These are phyloP conservation scores for Diabrotica virgifera DNA, from an alignment of 1,140 invertebrate genomes.

Conservation along the genomic window DNA sequence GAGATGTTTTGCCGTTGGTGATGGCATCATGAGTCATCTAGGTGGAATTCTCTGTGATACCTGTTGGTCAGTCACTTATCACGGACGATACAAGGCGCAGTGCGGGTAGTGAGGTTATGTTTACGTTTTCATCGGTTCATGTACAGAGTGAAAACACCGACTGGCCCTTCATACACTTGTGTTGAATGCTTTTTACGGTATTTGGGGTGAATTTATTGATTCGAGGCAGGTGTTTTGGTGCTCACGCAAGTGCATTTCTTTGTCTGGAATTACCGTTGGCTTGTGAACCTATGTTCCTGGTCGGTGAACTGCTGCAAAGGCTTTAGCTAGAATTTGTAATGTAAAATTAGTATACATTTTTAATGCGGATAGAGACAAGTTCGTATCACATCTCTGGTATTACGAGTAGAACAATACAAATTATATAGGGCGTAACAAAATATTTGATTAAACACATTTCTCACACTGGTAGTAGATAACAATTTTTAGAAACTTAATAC, in stretches of 20 bases:
- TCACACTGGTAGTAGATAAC: no score
- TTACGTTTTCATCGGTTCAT: neutral
- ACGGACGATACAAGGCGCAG: conserved; percentile 1
- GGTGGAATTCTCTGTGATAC: conserved; percentile 17
- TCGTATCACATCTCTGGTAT: no score
- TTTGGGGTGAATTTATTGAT: neutral
- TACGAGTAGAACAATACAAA: no score
- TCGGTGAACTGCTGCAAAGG: no score
- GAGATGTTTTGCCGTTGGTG: conserved; percentile 7
- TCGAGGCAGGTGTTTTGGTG: conserved; percentile 12
- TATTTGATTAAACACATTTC: no score
- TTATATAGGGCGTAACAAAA: no score
- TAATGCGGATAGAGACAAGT: no score
- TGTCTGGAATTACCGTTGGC: conserved; percentile 6
- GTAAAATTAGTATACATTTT: no score
- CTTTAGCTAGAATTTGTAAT: no score
- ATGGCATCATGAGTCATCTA: conserved; percentile 13
- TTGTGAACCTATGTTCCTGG: conserved; percentile 7
- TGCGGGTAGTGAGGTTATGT: conserved; percentile 15
- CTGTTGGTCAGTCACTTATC: conserved; percentile 14
- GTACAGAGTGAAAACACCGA: conserved; percentile 3
- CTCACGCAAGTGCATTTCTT: conserved; percentile 9
- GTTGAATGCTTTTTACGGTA: neutral
- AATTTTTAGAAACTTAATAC: no score
- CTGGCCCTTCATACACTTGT: neutral